These are phyloP conservation scores for Lasioglossum marginatum DNA, from an alignment of 2,888 invertebrate genomes.

Conservation along the genomic window DNA sequence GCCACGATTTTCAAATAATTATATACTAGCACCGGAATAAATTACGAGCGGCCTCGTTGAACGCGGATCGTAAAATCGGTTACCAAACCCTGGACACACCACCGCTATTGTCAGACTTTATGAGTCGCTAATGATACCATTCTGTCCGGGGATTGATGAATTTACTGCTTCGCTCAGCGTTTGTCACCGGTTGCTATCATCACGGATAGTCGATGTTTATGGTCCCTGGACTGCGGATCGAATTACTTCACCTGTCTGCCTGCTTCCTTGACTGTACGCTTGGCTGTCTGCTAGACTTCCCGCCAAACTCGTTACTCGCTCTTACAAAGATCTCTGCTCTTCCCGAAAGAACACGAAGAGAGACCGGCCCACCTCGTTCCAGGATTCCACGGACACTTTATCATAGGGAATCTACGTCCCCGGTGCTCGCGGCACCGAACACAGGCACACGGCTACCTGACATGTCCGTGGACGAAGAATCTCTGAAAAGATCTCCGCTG, in stretches of 20 bases:
- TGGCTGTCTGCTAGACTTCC: not conserved
- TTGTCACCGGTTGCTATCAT: not conserved
- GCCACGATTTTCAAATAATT: slow-evolving; percentile 44
- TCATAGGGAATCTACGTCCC: slow-evolving; percentile 48
- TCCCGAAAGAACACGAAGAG: slow-evolving; percentile 5
- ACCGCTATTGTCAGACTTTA: slow-evolving; percentile 30
- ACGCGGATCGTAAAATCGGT: slow-evolving; percentile 23
- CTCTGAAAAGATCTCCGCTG: slow-evolving; percentile 54
- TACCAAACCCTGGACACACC: not conserved
- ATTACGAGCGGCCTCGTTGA: slow-evolving; percentile 27
- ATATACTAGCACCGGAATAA: slow-evolving; percentile 29
- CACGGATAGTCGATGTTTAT: slow-evolving; percentile 37
- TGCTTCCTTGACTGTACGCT: not conserved
- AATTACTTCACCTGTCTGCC: slow-evolving; percentile 32
- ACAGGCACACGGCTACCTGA: slow-evolving; percentile 56
- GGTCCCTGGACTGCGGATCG: slow-evolving; percentile 20
- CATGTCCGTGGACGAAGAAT: slow-evolving; percentile 41
- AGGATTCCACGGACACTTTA: slow-evolving; percentile 58
- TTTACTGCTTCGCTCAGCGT: slow-evolving; percentile 37
- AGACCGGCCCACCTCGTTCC: slow-evolving; percentile 21
- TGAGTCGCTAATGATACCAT: slow-evolving; percentile 46
- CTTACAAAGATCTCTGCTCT: slow-evolving; percentile 6
- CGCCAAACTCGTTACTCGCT: slow-evolving; percentile 3
- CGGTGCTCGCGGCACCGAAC: slow-evolving; percentile 45
- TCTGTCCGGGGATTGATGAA: slow-evolving; percentile 29